Base-by-base conservation (phyloP, 37 sponge, comb jelly and placozoan species). In the Bolinopsis microptera region DNA sequence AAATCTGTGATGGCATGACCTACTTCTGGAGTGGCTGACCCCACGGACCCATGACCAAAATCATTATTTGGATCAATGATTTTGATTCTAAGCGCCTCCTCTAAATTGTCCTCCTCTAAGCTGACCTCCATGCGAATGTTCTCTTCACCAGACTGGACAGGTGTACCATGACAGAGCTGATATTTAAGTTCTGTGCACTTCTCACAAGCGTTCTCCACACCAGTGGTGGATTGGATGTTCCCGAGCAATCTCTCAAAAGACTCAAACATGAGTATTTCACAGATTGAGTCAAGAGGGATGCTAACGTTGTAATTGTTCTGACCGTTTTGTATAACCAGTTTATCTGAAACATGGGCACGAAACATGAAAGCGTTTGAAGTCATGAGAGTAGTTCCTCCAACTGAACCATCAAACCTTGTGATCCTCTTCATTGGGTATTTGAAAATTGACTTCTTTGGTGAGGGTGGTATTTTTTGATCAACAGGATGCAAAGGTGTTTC, bases 361-460 rank as follows among this genome's bases (percentile, higher is more conserved):
- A 86, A 86, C 61, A 86, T 86, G 61, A 86, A 86, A 25, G 90
- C 90, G 35, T 86, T 86, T 9, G 90, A 86, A 39, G 90, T 86
- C n/a, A 86, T 39, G 3, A 86, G 90, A 26, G 90, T 86, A 16
- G 90, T 86, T 2, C 90, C 90, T 24, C 30, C 32, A 22, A 86
- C 90, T n/a, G 90, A 86, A 3, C 90, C 90, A 86, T 86, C 90
- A 86, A 86, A 86, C 24, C 90, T 38, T 23, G 90, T 86, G 48
- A 86, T 86, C 27, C 90, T 40, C 26, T 41, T 86, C 90, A 86
- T 86, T 86, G 41, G 61, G 22, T 86, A 86, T 27, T 86, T 86
- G 90, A 28, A 41, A 40, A 34, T 23, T 25, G 61, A 24, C 26
- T 86, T 86, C 28, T 35, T 28, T 26, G 32, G 23, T 5, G 26